phyloP scores from a whole-genome alignment of 2,113 vertebrate species.

The Erythrocebus patas region DNA sequence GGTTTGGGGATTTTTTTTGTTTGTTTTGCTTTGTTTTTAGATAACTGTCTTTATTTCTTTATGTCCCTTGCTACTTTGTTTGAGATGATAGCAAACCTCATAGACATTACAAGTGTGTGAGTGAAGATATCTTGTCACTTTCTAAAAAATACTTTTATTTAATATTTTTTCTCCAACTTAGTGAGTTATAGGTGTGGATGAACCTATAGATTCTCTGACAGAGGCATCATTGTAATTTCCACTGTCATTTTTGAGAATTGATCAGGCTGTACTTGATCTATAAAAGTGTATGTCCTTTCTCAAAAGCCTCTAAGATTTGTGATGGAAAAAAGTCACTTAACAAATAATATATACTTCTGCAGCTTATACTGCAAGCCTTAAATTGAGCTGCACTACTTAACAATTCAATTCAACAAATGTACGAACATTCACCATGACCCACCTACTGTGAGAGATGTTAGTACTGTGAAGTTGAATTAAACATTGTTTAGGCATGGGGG shows the following conservation, averaged over 20 bases:
- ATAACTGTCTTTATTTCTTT: not conserved
- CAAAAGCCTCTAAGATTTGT: not conserved
- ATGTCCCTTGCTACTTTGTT: not conserved
- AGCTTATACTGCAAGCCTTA: not conserved
- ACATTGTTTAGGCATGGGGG: not conserved
- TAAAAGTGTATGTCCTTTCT: not conserved
- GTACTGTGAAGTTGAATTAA: not conserved
- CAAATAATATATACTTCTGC: not conserved
- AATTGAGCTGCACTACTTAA: not conserved
- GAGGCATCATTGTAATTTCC: not conserved
- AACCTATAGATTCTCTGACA: not conserved
- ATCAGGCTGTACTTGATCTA: not conserved
- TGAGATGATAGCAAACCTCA: not conserved
- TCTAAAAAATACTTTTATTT: not conserved
- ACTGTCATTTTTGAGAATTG: not conserved
- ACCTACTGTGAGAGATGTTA: not conserved
- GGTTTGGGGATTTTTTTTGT: not conserved
- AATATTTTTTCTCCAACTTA: not conserved
- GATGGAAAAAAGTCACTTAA: constrained; percentile 1
- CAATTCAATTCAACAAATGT: not conserved
- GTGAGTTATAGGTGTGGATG: not conserved
- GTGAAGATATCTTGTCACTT: not conserved
- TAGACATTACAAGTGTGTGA: not conserved
- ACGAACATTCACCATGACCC: not conserved
- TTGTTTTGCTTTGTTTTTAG: not conserved